A percentile compares a stretch with the other conserved stretches of the same genome.
These are phyloP conservation scores for Phyllostomus hastatus DNA, from an alignment of 2,113 vertebrate species.

Conservation along the genomic window DNA sequence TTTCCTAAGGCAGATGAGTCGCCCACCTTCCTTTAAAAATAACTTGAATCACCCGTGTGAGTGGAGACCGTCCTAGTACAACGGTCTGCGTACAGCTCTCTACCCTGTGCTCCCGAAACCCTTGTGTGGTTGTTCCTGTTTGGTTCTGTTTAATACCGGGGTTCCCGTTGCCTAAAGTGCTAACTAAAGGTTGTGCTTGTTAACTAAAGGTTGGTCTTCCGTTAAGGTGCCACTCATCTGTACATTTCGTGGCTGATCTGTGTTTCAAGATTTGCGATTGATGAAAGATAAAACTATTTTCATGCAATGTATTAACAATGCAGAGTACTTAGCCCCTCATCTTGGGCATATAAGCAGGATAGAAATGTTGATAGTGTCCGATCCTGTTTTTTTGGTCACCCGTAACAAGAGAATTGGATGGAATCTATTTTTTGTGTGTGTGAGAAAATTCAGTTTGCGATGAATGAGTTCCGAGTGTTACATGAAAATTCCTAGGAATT, in stretches of 20 bases:
- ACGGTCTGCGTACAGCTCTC: not conserved
- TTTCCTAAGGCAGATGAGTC: slow-evolving; percentile 59
- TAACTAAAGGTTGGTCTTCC: not conserved
- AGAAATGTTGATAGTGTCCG: not conserved
- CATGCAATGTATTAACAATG: not conserved
- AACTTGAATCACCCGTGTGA: not conserved
- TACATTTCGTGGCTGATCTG: not conserved
- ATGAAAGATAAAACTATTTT: not conserved
- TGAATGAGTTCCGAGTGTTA: not conserved
- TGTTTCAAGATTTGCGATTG: not conserved
- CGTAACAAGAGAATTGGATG: not conserved
- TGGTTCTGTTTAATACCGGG: not conserved
- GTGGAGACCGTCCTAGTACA: not conserved
- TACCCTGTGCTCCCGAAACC: not conserved
- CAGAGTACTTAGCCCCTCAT: not conserved
- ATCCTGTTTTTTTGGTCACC: not conserved
- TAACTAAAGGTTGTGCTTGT: not conserved
- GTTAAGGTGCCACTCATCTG: not conserved
- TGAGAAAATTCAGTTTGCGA: not conserved
- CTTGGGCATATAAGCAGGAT: not conserved
- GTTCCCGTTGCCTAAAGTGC: not conserved
- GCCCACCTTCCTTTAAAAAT: slow-evolving; percentile 41
- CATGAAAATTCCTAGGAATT: not conserved
- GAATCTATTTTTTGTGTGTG: not conserved
- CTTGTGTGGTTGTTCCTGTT: accelerated